Base-by-base conservation (phyloP, 2,797 vertebrate species). In the Lycodopsis pacificus region DNA sequence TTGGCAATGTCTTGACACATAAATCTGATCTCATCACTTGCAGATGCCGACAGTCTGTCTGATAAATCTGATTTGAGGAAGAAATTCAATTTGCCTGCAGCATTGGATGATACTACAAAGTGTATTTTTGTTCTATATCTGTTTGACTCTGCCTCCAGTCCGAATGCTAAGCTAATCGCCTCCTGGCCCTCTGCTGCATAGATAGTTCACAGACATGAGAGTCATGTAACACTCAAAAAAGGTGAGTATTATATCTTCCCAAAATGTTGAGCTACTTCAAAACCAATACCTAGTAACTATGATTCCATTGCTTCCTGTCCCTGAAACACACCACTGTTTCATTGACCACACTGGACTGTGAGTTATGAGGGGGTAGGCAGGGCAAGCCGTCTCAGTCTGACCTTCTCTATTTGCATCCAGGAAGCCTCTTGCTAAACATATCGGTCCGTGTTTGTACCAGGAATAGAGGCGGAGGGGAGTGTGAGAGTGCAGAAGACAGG, bases 341-440 rank as follows among this genome's bases (percentile, higher is more conserved):
- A 25, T 4, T 27, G 51, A 77, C 61, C 42, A 65, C 34, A 72
- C 58, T 72, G 74, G 53, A 62, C 58, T 78, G 68, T 68, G 73
- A 85, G 75, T 74, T 82, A 69, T 74, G 75, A 74, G 63, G 44
- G 76, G 20, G 54, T 32, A 44, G 27, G 75, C 80, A 74, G 81
- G 66, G 76, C 49, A 75, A 49, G 58, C 76, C 42, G 27, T 74
- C 75, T 80, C 32, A 73, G 80, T 79, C 86, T 91, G 89, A 91
- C 90, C 91, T 91, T 90, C 83, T 91, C 88, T 90, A 77, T 93
- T 92, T 92, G 87, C 84, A 87, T 88, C 83, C 77, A 75, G 82
- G 83, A 83, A 87, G 77, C 73, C 76, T 72, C 80, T 81, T 57
- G 87, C 88, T 92, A 90, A 90, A 92, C 88, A 88, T 91, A 90